Evolutionary conservation across 2,797 vertebrate genomes (phyloP).

Genomic region (Protosalanx chinensis): DNA sequence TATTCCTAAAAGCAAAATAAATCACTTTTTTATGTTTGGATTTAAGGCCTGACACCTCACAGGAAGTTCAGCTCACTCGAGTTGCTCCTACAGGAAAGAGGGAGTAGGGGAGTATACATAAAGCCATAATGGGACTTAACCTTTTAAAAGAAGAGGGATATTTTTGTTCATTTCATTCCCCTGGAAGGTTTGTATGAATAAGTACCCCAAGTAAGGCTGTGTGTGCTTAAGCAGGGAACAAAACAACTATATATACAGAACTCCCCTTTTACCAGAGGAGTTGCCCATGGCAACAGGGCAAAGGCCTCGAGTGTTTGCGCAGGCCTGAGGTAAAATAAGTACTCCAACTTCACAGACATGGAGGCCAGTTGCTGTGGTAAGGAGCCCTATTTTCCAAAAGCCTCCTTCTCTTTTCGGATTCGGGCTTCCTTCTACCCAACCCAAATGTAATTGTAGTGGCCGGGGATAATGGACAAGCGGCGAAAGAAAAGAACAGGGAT

Average conservation of each 20-base stretch:
- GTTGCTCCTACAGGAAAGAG: neutral
- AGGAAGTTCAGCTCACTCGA: neutral
- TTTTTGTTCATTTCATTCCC: neutral
- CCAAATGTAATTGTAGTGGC: constrained; percentile 19
- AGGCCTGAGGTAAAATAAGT: neutral
- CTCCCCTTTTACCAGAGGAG: neutral
- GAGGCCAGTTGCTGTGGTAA: constrained; percentile 5
- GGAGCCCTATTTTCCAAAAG: neutral
- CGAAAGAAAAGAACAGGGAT: constrained; percentile 10
- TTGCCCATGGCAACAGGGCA: constrained; percentile 1
- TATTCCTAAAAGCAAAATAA: no score
- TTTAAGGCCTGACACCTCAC: neutral
- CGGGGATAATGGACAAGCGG: constrained; percentile 12
- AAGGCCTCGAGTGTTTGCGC: constrained; percentile 3
- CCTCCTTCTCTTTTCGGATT: neutral
- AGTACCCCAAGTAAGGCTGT: neutral
- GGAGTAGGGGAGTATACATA: neutral
- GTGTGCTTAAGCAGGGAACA: neutral
- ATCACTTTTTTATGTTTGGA: no score
- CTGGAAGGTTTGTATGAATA: constrained; percentile 3
- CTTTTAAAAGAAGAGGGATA: neutral
- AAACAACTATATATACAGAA: neutral
- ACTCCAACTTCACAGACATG: constrained; percentile 1
- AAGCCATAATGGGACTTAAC: neutral
- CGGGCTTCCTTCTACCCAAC: neutral